Base-by-base conservation (phyloP, 2,888 invertebrate species). In the Aquatica leii region DNA sequence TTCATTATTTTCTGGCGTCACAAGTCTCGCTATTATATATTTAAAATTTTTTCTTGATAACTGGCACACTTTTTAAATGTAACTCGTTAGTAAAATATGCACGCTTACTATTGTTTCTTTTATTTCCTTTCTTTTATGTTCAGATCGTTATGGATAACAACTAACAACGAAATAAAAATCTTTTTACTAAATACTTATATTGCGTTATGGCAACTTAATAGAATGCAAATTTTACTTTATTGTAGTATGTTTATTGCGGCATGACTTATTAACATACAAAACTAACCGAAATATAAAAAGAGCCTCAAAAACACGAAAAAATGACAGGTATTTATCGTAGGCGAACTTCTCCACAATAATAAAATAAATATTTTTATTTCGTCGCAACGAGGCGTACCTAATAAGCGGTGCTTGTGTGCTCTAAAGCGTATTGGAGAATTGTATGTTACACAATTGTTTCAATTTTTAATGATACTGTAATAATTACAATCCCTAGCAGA, bases 81-180 rank as follows among this genome's bases (percentile, higher is more conserved):
- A 65, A 41, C 55, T 63, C 51, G 59, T 61, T 56, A 50, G 57
- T 65, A 61, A 65, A 61, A 65, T 65, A 65, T 65, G 60, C 65
- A 61, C 48, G 61, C 46, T 24, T 49, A 61, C 61, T 60, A 65
- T 65, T 65, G 65, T 65, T 65, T 61, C 63, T 61, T 62, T 65
- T 65, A 59, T 61, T 65, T 61, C 58, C 60, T 57, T 65, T 65
- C 48, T 57, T 57, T 65, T 65, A 54, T 62, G 59, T 60, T 51
- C 40, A 58, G 65, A 65, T 65, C 59, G 60, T 49, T 40, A n/a
- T 46, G 56, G 65, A 65, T 65, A 65, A 61, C 54, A 24, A 49
- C 54, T 18, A 56, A 48, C 56, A 57, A 58, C 48, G 54, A 46
- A 51, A 57, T 60, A 61, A 65, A 65, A 56, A 48, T 57, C 57